A percentile compares a stretch with the other conserved stretches of the same genome.
Conservation (phyloP, 2,113 vertebrate genomes). For the Promerops cafer region DNA sequence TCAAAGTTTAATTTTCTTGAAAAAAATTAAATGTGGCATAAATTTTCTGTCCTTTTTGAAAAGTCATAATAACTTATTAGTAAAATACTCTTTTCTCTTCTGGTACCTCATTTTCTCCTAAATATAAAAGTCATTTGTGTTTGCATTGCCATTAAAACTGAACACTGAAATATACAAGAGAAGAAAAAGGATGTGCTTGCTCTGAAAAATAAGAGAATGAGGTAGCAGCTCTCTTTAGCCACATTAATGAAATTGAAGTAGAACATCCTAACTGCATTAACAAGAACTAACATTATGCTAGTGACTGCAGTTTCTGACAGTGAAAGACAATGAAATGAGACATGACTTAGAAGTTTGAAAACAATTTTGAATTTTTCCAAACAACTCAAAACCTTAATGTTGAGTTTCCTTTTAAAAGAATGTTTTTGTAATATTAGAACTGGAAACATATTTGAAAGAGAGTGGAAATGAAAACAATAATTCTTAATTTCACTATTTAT, state of each 20-base stretch:
- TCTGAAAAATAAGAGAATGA: background rate
- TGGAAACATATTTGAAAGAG: background rate
- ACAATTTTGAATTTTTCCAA: background rate
- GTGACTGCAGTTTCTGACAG: background rate
- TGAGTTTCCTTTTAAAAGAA: background rate
- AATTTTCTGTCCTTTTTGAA: background rate
- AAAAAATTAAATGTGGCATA: background rate
- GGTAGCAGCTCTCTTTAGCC: background rate
- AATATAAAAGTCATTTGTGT: background rate
- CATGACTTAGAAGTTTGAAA: background rate
- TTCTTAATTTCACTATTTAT: background rate
- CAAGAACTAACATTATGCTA: background rate
- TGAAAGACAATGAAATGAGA: background rate
- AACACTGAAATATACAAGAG: background rate
- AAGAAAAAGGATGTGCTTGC: background rate
- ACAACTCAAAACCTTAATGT: background rate
- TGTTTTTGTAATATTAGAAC: background rate
- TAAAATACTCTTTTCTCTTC: background rate
- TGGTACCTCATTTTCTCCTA: background rate
- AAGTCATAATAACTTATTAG: background rate
- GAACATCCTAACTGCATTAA: background rate
- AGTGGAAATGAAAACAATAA: background rate
- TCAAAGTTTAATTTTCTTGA: background rate
- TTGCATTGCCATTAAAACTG: background rate
- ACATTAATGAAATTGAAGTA: background rate